phyloP scores from a whole-genome alignment of 2,113 vertebrate genomes.

The Micromys minutus region DNA sequence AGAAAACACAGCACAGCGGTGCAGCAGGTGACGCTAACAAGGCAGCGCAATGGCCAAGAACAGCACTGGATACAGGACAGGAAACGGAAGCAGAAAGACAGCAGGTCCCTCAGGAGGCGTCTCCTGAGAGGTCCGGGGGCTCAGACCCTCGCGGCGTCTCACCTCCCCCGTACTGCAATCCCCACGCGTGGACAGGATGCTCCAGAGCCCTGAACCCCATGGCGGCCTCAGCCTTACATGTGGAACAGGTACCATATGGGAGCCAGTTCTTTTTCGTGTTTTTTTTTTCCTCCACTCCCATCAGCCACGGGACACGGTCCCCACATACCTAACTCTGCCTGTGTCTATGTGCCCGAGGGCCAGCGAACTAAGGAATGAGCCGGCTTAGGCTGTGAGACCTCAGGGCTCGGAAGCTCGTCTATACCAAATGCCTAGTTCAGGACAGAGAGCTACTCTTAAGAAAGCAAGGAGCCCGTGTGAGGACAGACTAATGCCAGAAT shows the following conservation, averaged over 20 bases:
- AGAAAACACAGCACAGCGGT: neutral
- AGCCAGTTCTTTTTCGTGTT: neutral
- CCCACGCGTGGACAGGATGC: neutral
- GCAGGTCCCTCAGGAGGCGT: neutral
- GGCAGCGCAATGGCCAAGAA: neutral
- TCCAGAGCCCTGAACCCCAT: neutral
- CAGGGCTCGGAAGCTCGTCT: accelerated
- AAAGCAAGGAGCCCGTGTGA: accelerated
- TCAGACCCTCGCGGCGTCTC: accelerated
- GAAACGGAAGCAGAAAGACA: neutral
- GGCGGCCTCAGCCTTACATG: neutral
- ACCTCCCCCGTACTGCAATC: accelerated
- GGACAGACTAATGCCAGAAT: neutral
- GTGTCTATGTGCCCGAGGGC: too few species aligned
- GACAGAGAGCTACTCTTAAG: accelerated
- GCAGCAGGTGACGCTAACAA: neutral
- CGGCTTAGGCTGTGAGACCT: neutral
- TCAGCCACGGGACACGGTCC: neutral
- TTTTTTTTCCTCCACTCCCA: neutral
- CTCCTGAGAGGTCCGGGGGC: neutral
- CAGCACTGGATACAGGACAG: accelerated
- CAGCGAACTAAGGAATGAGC: accelerated
- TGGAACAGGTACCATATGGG: neutral
- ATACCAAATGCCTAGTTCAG: too few species aligned
- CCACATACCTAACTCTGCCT: accelerated